A percentile compares a stretch with the other conserved stretches of the same genome.
These are phyloP conservation scores for Uloborus diversus DNA, from an alignment of 1,140 invertebrate species.

Conservation along the genomic window DNA sequence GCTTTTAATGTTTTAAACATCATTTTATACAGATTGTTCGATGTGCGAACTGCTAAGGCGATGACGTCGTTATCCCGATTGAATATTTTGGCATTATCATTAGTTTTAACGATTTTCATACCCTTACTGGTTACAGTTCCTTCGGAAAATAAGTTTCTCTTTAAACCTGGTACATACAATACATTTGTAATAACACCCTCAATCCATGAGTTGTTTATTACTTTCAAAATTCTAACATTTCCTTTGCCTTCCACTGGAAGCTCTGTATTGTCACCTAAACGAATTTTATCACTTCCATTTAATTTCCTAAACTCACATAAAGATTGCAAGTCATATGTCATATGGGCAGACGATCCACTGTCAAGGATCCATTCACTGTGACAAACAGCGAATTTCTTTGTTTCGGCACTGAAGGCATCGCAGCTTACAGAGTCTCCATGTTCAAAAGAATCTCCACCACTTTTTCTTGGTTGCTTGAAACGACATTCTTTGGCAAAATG, in stretches of 20 bases:
- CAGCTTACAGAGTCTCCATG: background rate
- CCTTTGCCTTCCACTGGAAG: background rate
- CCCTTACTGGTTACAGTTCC: background rate
- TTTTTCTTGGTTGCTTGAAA: background rate
- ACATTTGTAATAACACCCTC: background rate
- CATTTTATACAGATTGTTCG: slow-evolving; percentile 14
- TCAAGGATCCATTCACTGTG: slow-evolving; percentile 6
- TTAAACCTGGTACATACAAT: background rate
- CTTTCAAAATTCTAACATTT: slow-evolving; percentile 1
- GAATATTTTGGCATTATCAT: background rate
- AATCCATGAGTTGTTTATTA: background rate
- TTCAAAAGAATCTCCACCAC: too few relatives aligned
- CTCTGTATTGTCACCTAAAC: slow-evolving; percentile 1
- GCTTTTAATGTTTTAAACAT: background rate
- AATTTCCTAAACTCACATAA: background rate
- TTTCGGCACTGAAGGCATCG: background rate
- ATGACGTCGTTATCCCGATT: background rate
- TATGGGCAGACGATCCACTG: slow-evolving; percentile 4
- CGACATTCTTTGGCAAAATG: background rate
- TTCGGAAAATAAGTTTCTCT: background rate
- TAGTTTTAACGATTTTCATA: slow-evolving; percentile 1
- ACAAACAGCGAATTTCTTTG: too few relatives aligned
- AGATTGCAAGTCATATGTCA: background rate
- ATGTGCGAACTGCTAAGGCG: background rate
- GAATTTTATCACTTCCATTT: background rate